Base-by-base conservation (phyloP, 1,140 invertebrate genomes). In the Ceratina japonica region DNA sequence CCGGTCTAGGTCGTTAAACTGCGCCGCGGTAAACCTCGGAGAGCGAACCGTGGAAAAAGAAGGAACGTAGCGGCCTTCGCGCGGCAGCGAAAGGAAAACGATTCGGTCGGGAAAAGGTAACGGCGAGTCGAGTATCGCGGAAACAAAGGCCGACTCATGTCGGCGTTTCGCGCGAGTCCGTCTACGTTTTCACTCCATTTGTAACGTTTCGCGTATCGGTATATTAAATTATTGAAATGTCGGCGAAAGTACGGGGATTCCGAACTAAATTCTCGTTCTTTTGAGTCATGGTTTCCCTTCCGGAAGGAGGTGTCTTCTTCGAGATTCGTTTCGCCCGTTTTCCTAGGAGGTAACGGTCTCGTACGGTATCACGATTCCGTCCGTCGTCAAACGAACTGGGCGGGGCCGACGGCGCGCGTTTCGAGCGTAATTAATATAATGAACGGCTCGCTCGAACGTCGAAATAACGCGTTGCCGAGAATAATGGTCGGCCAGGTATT, bases 381-480 rank as follows among this genome's bases (percentile, higher is more conserved):
- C n/a, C n/a, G 65, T 80, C 70, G 84, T 85, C 78, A 86, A 75
- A 86, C 81, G 78, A 85, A 79, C 73, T 61, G 74, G 37, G 10
- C 80, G 75, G 75, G 80, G 83, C 85, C 85, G 85, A 86, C 86
- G 79, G n/a, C 68, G 22, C 61, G 63, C 73, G 75, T 81, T 83
- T 82, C 66, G 49, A 68, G 66, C 69, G 70, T 87, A 89, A 89
- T 89, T 88, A 88, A 85, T 88, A 83, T 85, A 87, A 87, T 75
- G 81, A 79, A 87, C 75, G 69, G 56, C 78, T 79, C 78, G 73
- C 78, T 79, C 81, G 81, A 88, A 85, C 73, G 84, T 85, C 86
- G 83, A 87, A 88, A 84, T 85, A 89, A 88, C 87, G 82, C 80
- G 81, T 84, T 82, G 84, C 62, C 49, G 69, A 76, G 74, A 87